Evolutionary conservation across 2,797 vertebrate species (phyloP).

Genomic region (Xiphophorus birchmanni): DNA sequence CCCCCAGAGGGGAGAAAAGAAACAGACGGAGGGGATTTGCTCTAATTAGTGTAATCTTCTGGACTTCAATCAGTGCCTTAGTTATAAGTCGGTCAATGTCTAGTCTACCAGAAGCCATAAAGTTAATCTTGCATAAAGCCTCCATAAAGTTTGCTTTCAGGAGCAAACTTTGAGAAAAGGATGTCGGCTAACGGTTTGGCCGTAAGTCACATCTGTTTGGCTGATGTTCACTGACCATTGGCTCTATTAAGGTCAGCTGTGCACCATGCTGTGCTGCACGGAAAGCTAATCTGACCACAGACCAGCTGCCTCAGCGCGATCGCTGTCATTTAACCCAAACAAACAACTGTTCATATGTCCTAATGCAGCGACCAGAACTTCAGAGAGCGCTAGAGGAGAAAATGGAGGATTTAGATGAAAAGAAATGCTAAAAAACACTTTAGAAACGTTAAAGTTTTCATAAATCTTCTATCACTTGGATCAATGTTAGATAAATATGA

Average conservation of each 20-base stretch:
- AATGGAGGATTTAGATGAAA: neutral
- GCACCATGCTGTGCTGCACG: constrained; percentile 29
- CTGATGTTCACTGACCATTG: constrained; percentile 4
- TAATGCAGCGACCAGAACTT: neutral
- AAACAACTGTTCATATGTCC: constrained; percentile 39
- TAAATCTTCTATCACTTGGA: neutral
- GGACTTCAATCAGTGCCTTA: constrained; percentile 21
- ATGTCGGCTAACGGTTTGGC: constrained; percentile 1
- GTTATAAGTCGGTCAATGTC: neutral
- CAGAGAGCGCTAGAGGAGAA: neutral
- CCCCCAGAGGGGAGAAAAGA: constrained; percentile 13
- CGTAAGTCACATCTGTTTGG: constrained; percentile 28
- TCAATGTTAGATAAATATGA: neutral
- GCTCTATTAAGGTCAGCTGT: constrained; percentile 54
- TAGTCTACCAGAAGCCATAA: neutral
- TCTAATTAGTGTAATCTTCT: constrained; percentile 54
- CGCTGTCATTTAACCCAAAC: constrained; percentile 33
- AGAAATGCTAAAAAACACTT: neutral
- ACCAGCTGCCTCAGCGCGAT: constrained; percentile 53
- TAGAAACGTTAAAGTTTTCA: neutral
- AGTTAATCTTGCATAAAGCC: neutral
- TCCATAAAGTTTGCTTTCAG: neutral
- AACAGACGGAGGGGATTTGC: constrained; percentile 63
- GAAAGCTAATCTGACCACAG: constrained; percentile 53
- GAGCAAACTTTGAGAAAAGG: neutral